These are phyloP conservation scores for Seriola quinqueradiata DNA, from an alignment of 2,113 vertebrate genomes.

Conservation along the genomic window DNA sequence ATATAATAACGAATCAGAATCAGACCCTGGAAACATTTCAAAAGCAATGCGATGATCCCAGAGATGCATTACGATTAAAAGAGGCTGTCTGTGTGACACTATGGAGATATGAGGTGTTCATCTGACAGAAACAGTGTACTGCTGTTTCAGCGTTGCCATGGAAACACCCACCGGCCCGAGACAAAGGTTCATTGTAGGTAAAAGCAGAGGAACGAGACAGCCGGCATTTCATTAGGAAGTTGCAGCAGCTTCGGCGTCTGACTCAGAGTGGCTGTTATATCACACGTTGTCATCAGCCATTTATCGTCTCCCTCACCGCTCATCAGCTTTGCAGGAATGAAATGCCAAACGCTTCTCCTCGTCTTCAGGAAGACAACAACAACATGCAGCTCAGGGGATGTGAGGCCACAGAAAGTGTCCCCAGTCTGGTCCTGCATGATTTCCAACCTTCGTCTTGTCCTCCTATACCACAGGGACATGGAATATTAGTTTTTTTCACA, in stretches of 20 bases:
- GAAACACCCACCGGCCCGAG: constrained; percentile 14
- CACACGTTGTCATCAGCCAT: constrained; percentile 16
- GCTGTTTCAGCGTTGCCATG: constrained; percentile 28
- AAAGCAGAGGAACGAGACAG: constrained; percentile 22
- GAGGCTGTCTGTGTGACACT: too few species aligned
- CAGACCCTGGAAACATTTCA: too few species aligned
- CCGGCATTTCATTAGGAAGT: constrained; percentile 37
- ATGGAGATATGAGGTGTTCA: not conserved
- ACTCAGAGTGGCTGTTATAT: constrained; percentile 27
- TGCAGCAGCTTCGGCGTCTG: constrained; percentile 2
- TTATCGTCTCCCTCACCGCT: constrained; percentile 22
- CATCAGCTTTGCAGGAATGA: not conserved
- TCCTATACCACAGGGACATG: too few species aligned
- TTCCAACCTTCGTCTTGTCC: too few species aligned
- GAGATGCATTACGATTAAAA: not conserved
- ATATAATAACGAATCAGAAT: too few species aligned
- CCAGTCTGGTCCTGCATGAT: too few species aligned
- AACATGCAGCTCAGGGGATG: not conserved
- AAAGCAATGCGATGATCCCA: too few species aligned
- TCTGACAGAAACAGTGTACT: not conserved
- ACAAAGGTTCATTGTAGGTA: constrained; percentile 43
- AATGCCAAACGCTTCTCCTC: not conserved
- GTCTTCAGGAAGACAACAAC: not conserved
- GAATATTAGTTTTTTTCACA: too few species aligned
- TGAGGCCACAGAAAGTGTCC: not conserved